These are phyloP conservation scores for Aurelia aurita complex sp. Pacific DNA, from an alignment of 30 jellyfish, hydroid and myxozoan genomes.

Conservation along the genomic window DNA sequence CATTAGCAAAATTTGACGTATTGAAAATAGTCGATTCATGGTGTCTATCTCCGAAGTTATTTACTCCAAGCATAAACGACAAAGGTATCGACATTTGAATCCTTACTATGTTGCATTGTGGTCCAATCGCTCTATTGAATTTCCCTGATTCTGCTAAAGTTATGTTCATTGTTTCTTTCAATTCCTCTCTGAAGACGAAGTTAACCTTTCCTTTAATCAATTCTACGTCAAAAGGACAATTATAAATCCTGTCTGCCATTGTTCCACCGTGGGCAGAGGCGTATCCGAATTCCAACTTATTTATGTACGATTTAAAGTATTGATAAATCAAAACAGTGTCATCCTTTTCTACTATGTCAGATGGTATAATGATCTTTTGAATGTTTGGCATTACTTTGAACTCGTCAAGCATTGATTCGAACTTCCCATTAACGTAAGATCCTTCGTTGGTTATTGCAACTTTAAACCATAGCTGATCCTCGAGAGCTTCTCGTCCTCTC, in stretches of 20 bases:
- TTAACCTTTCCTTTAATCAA: not conserved
- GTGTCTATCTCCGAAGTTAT: too few relatives aligned
- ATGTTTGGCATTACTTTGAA: not conserved
- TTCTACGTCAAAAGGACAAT: not conserved
- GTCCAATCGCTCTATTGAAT: not conserved
- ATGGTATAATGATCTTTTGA: not conserved
- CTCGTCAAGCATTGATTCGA: not conserved
- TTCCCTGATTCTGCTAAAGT: too few relatives aligned
- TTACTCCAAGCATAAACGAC: not conserved
- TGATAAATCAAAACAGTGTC: not conserved
- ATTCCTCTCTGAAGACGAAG: not conserved
- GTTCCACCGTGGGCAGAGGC: too few relatives aligned
- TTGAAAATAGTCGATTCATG: too few relatives aligned
- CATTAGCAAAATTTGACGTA: too few relatives aligned
- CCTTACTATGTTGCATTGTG: not conserved
- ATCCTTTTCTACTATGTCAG: not conserved
- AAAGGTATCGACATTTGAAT: not conserved
- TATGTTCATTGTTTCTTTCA: not conserved
- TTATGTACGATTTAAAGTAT: not conserved
- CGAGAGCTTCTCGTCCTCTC: not conserved
- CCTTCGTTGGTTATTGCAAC: not conserved
- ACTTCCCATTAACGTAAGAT: not conserved
- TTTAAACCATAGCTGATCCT: constrained; percentile 39
- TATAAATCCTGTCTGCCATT: too few relatives aligned
- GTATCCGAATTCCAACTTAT: too few relatives aligned